phyloP scores from a whole-genome alignment of 2,888 invertebrate species.

The Portevinia maculata region DNA sequence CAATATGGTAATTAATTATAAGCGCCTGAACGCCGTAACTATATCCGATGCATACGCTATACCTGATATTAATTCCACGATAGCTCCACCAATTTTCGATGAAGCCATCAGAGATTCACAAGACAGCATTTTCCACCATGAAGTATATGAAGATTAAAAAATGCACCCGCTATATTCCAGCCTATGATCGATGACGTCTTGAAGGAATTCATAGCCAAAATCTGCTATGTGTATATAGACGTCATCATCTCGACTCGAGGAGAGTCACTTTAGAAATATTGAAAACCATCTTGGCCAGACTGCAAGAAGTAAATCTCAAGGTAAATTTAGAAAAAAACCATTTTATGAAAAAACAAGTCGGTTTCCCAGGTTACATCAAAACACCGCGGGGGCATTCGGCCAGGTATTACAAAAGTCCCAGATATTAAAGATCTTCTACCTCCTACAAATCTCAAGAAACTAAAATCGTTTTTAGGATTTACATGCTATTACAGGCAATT shows the following conservation, averaged over 20 bases:
- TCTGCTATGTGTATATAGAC: no score
- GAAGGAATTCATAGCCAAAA: neutral
- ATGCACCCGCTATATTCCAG: neutral
- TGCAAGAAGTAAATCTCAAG: slow-evolving; percentile 9
- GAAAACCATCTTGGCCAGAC: neutral
- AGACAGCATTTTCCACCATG: no score
- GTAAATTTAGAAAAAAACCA: slow-evolving; percentile 14
- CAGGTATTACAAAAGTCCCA: neutral
- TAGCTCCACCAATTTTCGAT: no score
- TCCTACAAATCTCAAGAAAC: slow-evolving; percentile 3
- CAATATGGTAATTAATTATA: no score
- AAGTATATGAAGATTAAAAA: no score
- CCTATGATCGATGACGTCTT: neutral
- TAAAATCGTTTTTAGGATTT: slow-evolving; percentile 2
- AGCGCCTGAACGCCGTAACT: no score
- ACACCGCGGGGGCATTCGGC: slow-evolving; percentile 1
- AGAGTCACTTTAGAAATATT: neutral
- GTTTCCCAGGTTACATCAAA: neutral
- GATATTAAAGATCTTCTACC: neutral
- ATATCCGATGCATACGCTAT: no score
- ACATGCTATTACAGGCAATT: slow-evolving; percentile 44
- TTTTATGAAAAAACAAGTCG: neutral
- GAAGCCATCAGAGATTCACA: no score
- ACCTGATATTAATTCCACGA: no score
- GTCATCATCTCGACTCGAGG: neutral